A percentile compares a stretch with the other conserved stretches of the same genome.
phyloP scores from a whole-genome alignment of 2,888 invertebrate species.

The Troides aeacus region DNA sequence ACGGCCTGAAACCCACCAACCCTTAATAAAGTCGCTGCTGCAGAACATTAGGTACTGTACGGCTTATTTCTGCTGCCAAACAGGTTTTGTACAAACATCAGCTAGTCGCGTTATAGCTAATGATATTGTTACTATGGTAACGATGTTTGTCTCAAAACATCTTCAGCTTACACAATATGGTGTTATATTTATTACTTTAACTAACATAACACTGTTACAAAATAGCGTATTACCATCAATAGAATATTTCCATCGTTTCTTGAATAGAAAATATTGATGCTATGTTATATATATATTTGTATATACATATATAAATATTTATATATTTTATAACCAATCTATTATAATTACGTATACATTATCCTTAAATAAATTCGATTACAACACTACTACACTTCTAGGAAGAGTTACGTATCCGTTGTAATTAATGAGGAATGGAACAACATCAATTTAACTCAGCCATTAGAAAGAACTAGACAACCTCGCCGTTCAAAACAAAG shows the following conservation, averaged over 20 bases:
- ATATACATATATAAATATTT: background rate
- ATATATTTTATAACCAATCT: background rate
- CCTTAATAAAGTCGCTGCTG: too few relatives aligned
- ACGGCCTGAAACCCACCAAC: too few relatives aligned
- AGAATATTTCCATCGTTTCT: too few relatives aligned
- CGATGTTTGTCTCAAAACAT: too few relatives aligned
- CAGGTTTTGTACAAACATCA: too few relatives aligned
- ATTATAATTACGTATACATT: slow-evolving; percentile 6
- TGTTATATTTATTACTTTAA: too few relatives aligned
- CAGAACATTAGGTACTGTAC: background rate
- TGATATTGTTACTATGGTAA: too few relatives aligned
- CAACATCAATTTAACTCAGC: background rate
- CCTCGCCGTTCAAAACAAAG: slow-evolving; percentile 35
- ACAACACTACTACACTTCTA: background rate
- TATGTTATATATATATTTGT: background rate
- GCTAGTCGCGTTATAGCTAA: too few relatives aligned
- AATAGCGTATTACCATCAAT: too few relatives aligned
- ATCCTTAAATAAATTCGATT: slow-evolving; percentile 3
- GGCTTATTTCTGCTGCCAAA: background rate
- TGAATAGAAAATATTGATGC: too few relatives aligned
- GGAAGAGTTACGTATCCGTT: slow-evolving; percentile 16
- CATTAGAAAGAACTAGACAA: slow-evolving; percentile 31
- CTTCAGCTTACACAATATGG: too few relatives aligned
- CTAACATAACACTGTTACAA: too few relatives aligned
- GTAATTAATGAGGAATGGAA: slow-evolving; percentile 13